Base-by-base conservation (phyloP, 2,888 invertebrate genomes). In the Melanostoma scalare region DNA sequence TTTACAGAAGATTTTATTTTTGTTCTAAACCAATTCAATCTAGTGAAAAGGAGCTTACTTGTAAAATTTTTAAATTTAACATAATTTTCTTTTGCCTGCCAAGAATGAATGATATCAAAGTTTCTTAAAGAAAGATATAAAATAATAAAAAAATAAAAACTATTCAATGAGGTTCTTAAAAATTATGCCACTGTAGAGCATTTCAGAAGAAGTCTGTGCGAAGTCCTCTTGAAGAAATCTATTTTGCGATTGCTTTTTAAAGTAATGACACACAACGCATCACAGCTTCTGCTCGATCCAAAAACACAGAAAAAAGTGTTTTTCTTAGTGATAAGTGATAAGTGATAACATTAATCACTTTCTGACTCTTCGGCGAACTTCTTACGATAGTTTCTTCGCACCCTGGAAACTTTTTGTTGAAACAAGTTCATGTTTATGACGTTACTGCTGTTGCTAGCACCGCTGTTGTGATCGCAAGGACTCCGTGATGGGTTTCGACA, bases 341-440 rank as follows among this genome's bases (percentile, higher is more conserved):
- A n/a, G n/a, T 35, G 6, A 33, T 33, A 9, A 38, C 30, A 20
- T 89, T 89, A 92, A 89, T 94, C 94, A 56, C 94, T 94, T 88
- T 94, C 94, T 0, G 94, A 94, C 85, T 94, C 94, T 75, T 89
- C 88, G 38, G 89, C 91, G 89, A 94, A 93, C 87, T 93, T 94
- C 89, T 92, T 93, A 87, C 94, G 92, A 89, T 94, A 93, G 89
- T 94, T 94, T 76, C 94, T 91, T 4, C 94, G 92, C 1, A 93
- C 93, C 86, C 93, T 93, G 88, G 94, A 93, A 46, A 94, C 92
- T 50, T 94, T 92, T 81, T 94, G 94, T 56, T 89, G 87, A 80
- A 88, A 88, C 69, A 88, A 71, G 85, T 87, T 88, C 31, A 87
- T 86, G 4, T 87, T 82, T 10, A 86, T 81, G 55, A 86, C 85